Percentiles rank a stretch among this genome's conserved stretches.
Evolutionary conservation across 1,140 invertebrate species (phyloP).

Genomic region (Rhizoglyphus robini): DNA sequence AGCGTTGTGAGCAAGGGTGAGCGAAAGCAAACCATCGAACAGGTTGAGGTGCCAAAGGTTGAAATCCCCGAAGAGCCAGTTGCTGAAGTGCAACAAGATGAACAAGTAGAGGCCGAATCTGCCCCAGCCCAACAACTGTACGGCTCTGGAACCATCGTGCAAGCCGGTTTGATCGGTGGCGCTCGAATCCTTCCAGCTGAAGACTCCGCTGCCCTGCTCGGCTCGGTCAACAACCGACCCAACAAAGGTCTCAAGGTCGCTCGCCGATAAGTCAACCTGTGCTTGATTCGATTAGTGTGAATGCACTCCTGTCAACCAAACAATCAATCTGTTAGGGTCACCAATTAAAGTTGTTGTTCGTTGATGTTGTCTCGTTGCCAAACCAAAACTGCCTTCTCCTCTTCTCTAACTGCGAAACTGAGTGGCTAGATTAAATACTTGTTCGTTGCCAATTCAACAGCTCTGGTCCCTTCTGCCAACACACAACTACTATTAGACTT

Average conservation of each 20-base stretch:
- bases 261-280: background rate
- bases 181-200: constrained; percentile 11
- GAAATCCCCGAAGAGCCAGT: background rate
- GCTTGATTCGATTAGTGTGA: background rate
- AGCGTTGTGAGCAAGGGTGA: constrained; percentile 17
- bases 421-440: too few relatives aligned
- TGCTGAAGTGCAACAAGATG: background rate
- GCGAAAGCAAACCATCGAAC: constrained; percentile 7
- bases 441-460: too few relatives aligned
- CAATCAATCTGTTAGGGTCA: background rate
- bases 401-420: too few relatives aligned
- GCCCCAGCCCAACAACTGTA: background rate
- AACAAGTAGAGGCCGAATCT: background rate
- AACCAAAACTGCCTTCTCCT: too few relatives aligned
- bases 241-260: constrained; percentile 2
- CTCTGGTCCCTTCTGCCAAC: too few relatives aligned
- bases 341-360: background rate
- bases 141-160: constrained; percentile 11
- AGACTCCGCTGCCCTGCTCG: background rate
- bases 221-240: constrained; percentile 8
- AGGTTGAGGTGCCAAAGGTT: constrained; percentile 16
- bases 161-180: constrained; percentile 18
- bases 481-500: too few relatives aligned
- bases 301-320: background rate
- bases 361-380: background rate